Evolutionary conservation across 2,888 invertebrate species (phyloP).

Genomic region (Erebia aethiops): DNA sequence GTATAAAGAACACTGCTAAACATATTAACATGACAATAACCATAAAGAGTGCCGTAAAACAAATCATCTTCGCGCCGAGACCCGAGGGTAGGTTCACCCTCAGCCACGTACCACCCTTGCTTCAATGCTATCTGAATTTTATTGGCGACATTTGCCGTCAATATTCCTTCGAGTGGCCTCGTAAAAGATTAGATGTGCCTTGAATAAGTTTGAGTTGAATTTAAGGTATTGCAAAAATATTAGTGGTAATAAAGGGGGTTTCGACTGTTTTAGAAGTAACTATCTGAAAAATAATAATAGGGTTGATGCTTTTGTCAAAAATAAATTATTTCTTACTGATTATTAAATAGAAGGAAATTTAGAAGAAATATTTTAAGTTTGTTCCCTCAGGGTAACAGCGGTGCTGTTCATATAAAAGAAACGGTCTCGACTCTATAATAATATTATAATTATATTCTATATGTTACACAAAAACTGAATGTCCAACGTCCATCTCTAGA

Average conservation of each 20-base stretch:
- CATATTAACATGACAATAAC: constrained; percentile 39
- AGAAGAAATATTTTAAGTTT: too few relatives aligned
- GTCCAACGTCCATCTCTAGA: constrained; percentile 10
- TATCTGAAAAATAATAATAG: too few relatives aligned
- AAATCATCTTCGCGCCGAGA: constrained; percentile 35
- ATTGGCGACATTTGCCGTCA: constrained; percentile 48
- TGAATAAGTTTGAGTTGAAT: constrained; percentile 26
- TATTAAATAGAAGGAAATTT: too few relatives aligned
- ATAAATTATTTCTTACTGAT: too few relatives aligned
- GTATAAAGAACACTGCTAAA: constrained; percentile 36
- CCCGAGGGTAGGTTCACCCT: constrained; percentile 13
- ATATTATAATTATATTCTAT: constrained; percentile 4
- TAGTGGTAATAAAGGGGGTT: too few relatives aligned
- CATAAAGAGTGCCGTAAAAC: constrained; percentile 40
- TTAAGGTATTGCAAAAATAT: not conserved
- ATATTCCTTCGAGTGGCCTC: constrained; percentile 33
- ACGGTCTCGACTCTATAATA: not conserved
- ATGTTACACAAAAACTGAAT: constrained; percentile 7
- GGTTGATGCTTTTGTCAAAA: too few relatives aligned
- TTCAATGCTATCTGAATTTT: constrained; percentile 60
- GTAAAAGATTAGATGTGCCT: constrained; percentile 32
- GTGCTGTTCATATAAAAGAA: too few relatives aligned
- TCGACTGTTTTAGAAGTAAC: too few relatives aligned
- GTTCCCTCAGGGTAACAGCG: too few relatives aligned
- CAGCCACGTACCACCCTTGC: constrained; percentile 27